Evolutionary conservation across 2,797 vertebrate genomes (phyloP), one percentile per base, ranked within the genome.

Genomic region (Hemibagrus guttatus): DNA sequence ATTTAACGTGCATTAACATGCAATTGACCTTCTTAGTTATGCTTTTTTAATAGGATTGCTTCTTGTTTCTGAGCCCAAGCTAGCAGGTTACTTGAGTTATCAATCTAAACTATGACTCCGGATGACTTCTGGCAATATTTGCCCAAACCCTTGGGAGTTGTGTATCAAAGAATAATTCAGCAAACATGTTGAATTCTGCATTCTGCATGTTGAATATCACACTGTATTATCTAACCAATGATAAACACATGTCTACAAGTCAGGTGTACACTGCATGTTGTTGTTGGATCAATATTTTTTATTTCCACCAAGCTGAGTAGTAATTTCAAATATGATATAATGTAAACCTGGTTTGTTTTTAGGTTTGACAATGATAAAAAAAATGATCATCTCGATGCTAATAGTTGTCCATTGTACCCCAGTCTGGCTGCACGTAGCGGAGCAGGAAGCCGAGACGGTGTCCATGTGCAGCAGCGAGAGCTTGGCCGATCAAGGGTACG

Each of bases 401-500:
- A 83, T n/a, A 21, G 5, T 42, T 76, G 17, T 78, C 5, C 35
- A 9, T 85, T 84, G 81, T 68, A 54, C 16, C n/a, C 17, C 90
- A 96, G 95, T 91, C 78, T 95, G 95, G 94, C 91, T 94, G 58
- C 91, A 93, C 84, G 93, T 93, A 12, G 81, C 87, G 46, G 91
- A 93, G 72, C 87, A 85, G 23, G 91, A 92, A 83, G 82, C 81
- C 49, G 94, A 93, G 90, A 96, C 94, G 0, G 59, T 89, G 71
- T 96, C 95, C 13, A 58, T 94, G 78, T 92, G 92, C 88, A 94
- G 93, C 91, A 94, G 92, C 56, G 93, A 92, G 21, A 95, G 95
- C 89, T 92, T 95, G 81, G 95, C 92, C 0, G 95, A 96, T 90
- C 95, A 95, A 90, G 94, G 95, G 76, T 96, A 95, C 0, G 93